Evolutionary conservation across 2,797 vertebrate genomes (phyloP).

Genomic region (Hippoglossus hippoglossus): DNA sequence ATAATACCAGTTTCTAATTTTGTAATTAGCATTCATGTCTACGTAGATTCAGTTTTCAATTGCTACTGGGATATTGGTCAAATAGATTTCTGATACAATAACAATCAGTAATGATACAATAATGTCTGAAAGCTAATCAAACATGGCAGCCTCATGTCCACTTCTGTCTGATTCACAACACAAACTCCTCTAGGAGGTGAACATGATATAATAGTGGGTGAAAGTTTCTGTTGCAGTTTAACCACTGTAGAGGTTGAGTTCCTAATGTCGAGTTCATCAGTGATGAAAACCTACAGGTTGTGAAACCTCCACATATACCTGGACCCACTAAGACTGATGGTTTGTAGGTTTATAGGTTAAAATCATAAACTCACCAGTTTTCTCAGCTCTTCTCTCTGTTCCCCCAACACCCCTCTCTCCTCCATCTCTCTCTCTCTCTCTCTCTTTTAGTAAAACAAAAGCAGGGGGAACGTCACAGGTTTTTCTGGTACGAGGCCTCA

Average conservation of each 20-base stretch:
- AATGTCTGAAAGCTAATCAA: no score
- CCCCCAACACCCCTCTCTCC: constrained; percentile 20
- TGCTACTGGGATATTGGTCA: not conserved
- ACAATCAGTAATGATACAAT: not conserved
- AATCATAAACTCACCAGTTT: constrained; percentile 86
- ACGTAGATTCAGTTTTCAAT: not conserved
- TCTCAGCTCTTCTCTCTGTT: constrained; percentile 84
- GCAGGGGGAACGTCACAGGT: constrained; percentile 87
- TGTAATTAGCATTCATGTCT: not conserved
- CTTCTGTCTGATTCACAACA: no score
- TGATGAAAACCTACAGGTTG: no score
- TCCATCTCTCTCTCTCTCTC: constrained; percentile 27
- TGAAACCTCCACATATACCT: no score
- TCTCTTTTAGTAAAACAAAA: constrained; percentile 70
- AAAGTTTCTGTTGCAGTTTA: not conserved
- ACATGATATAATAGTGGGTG: not conserved
- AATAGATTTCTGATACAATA: not conserved
- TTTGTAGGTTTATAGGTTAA: not conserved
- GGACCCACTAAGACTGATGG: not conserved
- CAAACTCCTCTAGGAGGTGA: no score
- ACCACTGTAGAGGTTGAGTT: not conserved
- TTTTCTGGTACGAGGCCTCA: constrained; percentile 92
- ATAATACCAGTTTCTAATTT: not conserved
- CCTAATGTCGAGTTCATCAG: no score
- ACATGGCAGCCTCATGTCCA: no score